These are phyloP conservation scores for Drosophila nigrodunni DNA, from an alignment of 1,140 invertebrate genomes.

Conservation along the genomic window DNA sequence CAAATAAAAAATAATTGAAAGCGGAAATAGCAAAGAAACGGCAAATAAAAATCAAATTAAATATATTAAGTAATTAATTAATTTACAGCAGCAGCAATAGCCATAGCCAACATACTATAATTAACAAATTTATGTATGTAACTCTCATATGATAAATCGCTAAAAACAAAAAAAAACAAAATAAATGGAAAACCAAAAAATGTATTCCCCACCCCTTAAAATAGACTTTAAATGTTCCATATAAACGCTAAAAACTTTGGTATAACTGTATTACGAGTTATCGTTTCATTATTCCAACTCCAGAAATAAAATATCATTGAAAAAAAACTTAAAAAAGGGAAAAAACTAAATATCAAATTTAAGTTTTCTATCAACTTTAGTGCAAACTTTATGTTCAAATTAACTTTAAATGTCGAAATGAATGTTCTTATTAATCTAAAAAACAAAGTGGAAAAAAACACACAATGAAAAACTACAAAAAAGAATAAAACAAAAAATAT, in stretches of 20 bases:
- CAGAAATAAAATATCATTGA: slow-evolving; percentile 34
- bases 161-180: neutral
- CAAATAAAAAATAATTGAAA: slow-evolving; percentile 24
- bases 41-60: slow-evolving; percentile 44
- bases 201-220: slow-evolving; percentile 10
- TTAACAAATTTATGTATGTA: slow-evolving; percentile 63
- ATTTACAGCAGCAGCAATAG: slow-evolving; percentile 59
- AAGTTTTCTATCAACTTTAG: slow-evolving; percentile 70
- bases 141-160: slow-evolving; percentile 48
- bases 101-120: slow-evolving; percentile 62
- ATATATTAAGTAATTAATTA: slow-evolving; percentile 38
- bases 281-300: slow-evolving; percentile 17
- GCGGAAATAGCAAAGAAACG: slow-evolving; percentile 24
- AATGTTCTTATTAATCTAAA: slow-evolving; percentile 78
- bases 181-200: neutral
- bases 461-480: slow-evolving; percentile 42
- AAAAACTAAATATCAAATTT: slow-evolving; percentile 44
- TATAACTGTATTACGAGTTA: slow-evolving; percentile 28
- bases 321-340: slow-evolving; percentile 13
- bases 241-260: slow-evolving; percentile 31
- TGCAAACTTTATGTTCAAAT: slow-evolving; percentile 82
- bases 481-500: slow-evolving; percentile 54
- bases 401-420: slow-evolving; percentile 81
- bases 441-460: slow-evolving; percentile 37
- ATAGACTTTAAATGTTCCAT: slow-evolving; percentile 51